A percentile compares a stretch with the other conserved stretches of the same genome.
Conservation (phyloP, 2,797 vertebrate genomes). For the Pogonophryne albipinna region DNA sequence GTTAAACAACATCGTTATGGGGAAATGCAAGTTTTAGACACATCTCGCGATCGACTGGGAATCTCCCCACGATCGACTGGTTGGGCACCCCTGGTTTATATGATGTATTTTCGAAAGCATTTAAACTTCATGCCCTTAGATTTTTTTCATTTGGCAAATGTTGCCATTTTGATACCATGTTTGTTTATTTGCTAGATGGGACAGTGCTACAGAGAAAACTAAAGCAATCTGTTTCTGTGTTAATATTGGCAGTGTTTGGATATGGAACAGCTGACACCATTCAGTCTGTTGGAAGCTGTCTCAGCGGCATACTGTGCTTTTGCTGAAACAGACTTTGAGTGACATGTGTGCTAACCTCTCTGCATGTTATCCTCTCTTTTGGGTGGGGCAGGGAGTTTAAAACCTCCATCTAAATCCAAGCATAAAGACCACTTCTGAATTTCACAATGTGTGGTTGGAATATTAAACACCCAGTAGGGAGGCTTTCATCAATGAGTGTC, state of each 20-base stretch:
- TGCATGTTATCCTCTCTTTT: constrained; percentile 9
- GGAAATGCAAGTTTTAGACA: too few relatives aligned
- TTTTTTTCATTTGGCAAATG: too few relatives aligned
- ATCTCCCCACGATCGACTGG: too few relatives aligned
- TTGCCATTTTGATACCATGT: too few relatives aligned
- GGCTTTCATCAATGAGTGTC: constrained; percentile 53
- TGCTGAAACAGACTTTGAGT: constrained; percentile 24
- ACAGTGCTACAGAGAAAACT: too few relatives aligned
- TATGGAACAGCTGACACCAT: not conserved
- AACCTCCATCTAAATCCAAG: constrained; percentile 13
- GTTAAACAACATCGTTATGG: too few relatives aligned
- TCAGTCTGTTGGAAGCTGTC: constrained; percentile 11
- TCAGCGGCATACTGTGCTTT: constrained; percentile 12
- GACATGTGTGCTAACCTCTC: constrained; percentile 33
- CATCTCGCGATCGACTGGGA: too few relatives aligned
- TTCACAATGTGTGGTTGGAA: constrained; percentile 56
- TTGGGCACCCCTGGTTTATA: too few relatives aligned
- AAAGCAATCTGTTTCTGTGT: not conserved
- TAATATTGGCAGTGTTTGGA: not conserved
- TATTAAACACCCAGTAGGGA: constrained; percentile 46
- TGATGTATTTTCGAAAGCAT: too few relatives aligned
- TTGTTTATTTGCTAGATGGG: too few relatives aligned
- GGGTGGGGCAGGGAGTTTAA: constrained; percentile 18
- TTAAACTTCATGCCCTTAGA: too few relatives aligned
- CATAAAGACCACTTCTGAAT: constrained; percentile 44